Percentiles rank a stretch among this genome's conserved stretches.
phyloP scores from a whole-genome alignment of 2,797 vertebrate species.

The Smutsia gigantea region DNA sequence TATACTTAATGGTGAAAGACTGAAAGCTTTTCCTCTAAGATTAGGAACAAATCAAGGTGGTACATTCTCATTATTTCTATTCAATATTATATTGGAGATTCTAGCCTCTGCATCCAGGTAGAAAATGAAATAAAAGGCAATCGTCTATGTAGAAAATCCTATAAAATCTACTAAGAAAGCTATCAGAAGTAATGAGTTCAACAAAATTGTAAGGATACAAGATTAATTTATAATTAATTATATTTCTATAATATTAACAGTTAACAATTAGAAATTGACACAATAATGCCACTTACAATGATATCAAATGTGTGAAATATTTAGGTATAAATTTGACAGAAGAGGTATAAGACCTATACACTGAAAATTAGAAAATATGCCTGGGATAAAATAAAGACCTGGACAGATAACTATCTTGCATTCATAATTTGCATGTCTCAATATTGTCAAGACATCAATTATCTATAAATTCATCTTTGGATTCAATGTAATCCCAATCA shows the following conservation, averaged over 20 bases:
- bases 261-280: neutral
- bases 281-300: neutral
- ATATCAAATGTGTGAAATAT: neutral
- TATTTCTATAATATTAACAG: neutral
- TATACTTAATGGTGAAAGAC: neutral
- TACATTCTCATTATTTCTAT: neutral
- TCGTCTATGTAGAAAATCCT: neutral
- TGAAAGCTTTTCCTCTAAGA: neutral
- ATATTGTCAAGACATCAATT: neutral
- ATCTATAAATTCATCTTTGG: neutral
- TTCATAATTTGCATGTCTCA: neutral
- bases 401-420: neutral
- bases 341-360: neutral
- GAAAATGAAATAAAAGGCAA: neutral
- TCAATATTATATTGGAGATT: neutral
- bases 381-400: neutral
- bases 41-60: neutral
- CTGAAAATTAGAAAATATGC: neutral
- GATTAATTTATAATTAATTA: neutral
- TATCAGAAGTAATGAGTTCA: constrained; percentile 6
- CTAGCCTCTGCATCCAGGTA: neutral
- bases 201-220: neutral
- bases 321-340: constrained; percentile 13
- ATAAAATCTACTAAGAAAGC: neutral
- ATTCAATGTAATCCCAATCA: neutral